Conservation (phyloP, 2,113 vertebrate genomes). For the Neogale vison region DNA sequence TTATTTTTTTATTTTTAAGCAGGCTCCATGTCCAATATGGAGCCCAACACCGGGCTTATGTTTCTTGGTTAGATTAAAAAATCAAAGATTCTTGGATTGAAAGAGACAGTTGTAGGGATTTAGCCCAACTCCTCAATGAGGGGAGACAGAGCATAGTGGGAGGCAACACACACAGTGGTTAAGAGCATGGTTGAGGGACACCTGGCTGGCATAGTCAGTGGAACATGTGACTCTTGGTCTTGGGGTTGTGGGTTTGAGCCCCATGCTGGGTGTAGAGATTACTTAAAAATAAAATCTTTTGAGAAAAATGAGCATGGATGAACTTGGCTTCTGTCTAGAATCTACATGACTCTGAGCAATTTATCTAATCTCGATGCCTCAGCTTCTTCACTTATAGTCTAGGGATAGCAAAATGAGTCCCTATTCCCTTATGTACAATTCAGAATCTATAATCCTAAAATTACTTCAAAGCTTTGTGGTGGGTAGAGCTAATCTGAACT, state of each 20-base stretch:
- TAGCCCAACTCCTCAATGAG: neutral
- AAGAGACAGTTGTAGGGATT: neutral
- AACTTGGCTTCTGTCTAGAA: neutral
- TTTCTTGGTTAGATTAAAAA: neutral
- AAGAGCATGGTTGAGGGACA: neutral
- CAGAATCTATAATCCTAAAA: constrained; percentile 4
- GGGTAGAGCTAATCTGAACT: neutral
- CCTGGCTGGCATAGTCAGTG: neutral
- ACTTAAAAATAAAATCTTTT: neutral
- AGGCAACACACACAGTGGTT: neutral
- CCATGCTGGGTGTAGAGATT: neutral
- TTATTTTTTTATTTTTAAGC: neutral
- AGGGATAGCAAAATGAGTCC: neutral
- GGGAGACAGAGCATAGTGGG: neutral
- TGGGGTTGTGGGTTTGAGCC: neutral
- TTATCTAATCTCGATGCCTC: neutral
- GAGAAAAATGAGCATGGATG: neutral
- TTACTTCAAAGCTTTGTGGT: neutral
- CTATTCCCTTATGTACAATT: neutral
- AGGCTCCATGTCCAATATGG: neutral
- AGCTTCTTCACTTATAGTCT: neutral
- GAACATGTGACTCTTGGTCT: neutral
- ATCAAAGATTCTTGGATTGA: neutral
- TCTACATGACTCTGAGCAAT: neutral
- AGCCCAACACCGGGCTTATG: neutral